phyloP scores from a whole-genome alignment of 1,140 invertebrate genomes.

The Lepidostoma basale region DNA sequence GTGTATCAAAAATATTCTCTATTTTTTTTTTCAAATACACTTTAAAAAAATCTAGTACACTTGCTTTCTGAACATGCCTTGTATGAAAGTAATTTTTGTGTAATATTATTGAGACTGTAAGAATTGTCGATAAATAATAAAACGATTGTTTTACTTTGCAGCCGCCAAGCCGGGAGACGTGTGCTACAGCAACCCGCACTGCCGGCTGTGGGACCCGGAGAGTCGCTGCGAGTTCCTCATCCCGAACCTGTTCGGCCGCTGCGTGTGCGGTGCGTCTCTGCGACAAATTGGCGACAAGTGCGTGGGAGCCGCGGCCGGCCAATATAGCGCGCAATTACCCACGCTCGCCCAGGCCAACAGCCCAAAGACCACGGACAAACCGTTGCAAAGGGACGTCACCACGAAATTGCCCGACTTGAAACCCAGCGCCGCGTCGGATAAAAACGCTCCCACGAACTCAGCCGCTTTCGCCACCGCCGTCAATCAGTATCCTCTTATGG shows the following conservation, averaged over 20 bases:
- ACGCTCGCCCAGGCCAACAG: neutral
- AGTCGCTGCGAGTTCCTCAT: conserved; percentile 89
- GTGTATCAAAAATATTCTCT: neutral
- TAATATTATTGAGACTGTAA: too few relatives aligned
- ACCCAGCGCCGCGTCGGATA: conserved; percentile 1
- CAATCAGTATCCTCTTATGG: conserved; percentile 40
- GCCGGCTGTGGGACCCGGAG: conserved; percentile 78
- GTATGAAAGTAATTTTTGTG: too few relatives aligned
- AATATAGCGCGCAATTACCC: conserved; percentile 21
- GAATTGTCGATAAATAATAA: neutral
- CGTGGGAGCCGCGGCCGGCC: conserved; percentile 49
- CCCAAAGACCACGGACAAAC: neutral
- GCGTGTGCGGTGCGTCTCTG: conserved; percentile 76
- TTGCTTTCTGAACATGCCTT: too few relatives aligned
- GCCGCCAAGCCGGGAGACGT: conserved; percentile 84
- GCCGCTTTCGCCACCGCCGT: conserved; percentile 36
- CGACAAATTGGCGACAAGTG: conserved; percentile 70
- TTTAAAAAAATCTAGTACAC: neutral
- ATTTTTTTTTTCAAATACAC: neutral
- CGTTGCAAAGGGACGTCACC: neutral
- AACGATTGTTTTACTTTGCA: conserved; percentile 57
- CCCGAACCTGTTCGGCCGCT: conserved; percentile 85
- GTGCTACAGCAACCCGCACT: conserved; percentile 90
- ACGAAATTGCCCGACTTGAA: neutral
- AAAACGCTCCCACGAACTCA: conserved; percentile 2